Evolutionary conservation across 2,888 invertebrate genomes (phyloP).

Genomic region (Gymnosoma rotundatum): DNA sequence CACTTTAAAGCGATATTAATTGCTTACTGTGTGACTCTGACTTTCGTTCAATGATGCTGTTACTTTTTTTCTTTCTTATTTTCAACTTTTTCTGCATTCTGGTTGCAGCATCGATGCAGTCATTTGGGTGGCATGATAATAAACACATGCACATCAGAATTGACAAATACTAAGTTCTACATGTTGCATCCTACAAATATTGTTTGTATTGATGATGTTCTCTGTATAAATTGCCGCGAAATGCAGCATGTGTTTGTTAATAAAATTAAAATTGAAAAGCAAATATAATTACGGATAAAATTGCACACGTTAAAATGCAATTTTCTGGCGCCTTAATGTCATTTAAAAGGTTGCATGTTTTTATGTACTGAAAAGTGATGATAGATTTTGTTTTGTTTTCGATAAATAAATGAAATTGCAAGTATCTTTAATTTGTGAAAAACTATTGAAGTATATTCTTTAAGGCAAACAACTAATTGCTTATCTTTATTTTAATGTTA

Average conservation of each 20-base stretch:
- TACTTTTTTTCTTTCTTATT: no score
- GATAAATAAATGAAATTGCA: neutral
- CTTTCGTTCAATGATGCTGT: constrained; percentile 45
- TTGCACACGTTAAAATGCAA: constrained; percentile 63
- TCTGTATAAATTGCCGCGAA: constrained; percentile 20
- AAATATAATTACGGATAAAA: constrained; percentile 63
- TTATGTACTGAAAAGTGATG: neutral
- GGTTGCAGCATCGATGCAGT: constrained; percentile 26
- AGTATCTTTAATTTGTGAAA: constrained; percentile 2
- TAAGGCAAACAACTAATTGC: neutral
- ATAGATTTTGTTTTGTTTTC: neutral
- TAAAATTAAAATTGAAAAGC: constrained; percentile 63
- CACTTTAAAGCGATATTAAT: constrained; percentile 66
- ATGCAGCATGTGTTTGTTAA: constrained; percentile 63
- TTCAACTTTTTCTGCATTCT: constrained; percentile 17
- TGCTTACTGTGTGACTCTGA: constrained; percentile 63
- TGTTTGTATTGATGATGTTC: neutral
- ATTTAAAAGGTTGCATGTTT: constrained; percentile 23
- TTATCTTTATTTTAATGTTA: no score
- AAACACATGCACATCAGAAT: neutral
- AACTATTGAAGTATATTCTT: neutral
- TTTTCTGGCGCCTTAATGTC: constrained; percentile 66
- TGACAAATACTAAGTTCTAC: constrained; percentile 3
- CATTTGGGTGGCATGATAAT: constrained; percentile 40
- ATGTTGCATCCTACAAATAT: constrained; percentile 13